phyloP scores from a whole-genome alignment of 92 coral and sea anemone species.

The Hydrozoanthus gracilis region DNA sequence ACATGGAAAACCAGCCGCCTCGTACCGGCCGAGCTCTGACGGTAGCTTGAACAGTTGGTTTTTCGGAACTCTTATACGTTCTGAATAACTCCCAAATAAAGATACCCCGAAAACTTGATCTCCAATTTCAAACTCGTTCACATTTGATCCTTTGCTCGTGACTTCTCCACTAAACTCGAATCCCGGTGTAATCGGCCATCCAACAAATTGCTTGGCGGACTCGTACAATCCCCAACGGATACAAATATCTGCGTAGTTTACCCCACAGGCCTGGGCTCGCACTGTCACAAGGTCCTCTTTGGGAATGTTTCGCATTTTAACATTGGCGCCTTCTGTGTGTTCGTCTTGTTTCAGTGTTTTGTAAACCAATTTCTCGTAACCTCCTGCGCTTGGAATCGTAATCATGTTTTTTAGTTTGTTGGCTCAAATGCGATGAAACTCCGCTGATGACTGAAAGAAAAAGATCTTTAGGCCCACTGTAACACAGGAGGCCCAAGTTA shows the following conservation, averaged over 20 bases:
- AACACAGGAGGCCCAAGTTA: too few relatives aligned
- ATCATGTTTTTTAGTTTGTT: constrained; percentile 68
- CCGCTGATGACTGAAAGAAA: too few relatives aligned
- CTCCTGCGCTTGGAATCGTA: constrained; percentile 83
- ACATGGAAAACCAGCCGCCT: constrained; percentile 92
- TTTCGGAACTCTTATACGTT: constrained; percentile 81
- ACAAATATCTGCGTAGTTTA: constrained; percentile 96
- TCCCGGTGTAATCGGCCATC: constrained; percentile 99
- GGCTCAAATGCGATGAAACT: too few relatives aligned
- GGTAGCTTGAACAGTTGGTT: constrained; percentile 84
- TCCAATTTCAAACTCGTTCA: constrained; percentile 83
- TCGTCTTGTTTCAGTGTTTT: constrained; percentile 60
- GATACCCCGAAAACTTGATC: constrained; percentile 87
- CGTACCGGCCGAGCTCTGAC: constrained; percentile 66
- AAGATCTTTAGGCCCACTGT: too few relatives aligned
- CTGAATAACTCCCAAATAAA: constrained; percentile 89
- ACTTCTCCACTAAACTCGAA: constrained; percentile 97
- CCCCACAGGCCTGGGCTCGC: constrained; percentile 83
- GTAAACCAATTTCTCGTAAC: constrained; percentile 87
- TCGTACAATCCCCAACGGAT: constrained; percentile 95
- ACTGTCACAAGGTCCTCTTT: constrained; percentile 88
- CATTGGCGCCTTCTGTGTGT: constrained; percentile 87
- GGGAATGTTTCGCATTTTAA: constrained; percentile 58
- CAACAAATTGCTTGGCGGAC: constrained; percentile 91
- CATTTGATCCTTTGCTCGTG: constrained; percentile 82